Base-by-base conservation (phyloP, 2,888 invertebrate species). In the Ichneumoninae sp. region DNA sequence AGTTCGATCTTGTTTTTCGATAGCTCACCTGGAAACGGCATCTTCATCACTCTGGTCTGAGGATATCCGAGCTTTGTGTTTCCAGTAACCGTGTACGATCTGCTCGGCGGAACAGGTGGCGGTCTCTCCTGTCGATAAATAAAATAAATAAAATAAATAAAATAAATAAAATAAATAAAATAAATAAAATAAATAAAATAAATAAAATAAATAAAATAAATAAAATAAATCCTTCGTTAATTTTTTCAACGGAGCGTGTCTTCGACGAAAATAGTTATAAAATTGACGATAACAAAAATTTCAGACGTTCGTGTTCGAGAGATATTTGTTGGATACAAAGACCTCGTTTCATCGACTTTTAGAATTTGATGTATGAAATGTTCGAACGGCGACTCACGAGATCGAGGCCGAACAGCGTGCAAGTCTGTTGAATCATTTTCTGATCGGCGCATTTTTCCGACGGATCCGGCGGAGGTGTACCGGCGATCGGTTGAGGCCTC, bases 11-110 rank as follows among this genome's bases (percentile, higher is more conserved):
- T 13, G 33, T 70, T 40, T 57, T 70, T 47, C 47, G 60, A 60
- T 26, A 26, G 26, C 90, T 91, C 92, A 95, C 96, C 96, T 88
- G 97, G 96, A 95, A 97, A 98, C 89, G 97, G 97, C 95, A 97
- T 97, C 94, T 97, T 97, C 97, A 98, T 98, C 82, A 97, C 95
- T 92, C 98, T 96, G 89, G 96, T 97, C 94, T 98, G 98, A 86
- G 98, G 98, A 95, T 98, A 98, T 89, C 97, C 97, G 88, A 98
- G 95, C 94, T 98, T 98, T 82, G 97, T 97, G 93, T 98, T 98
- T 89, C 98, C 98, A 40, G 97, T 95, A 83, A 98, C 97, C 6
- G 98, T 98, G 94, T 99, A 98, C 1, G 97, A 96, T 89, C 98
- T 96, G 90, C 98, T 97, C 47, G 98, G 97, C 69, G 98, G 98